Conservation (phyloP, 30 jellyfish, hydroid and myxozoan genomes). For the Aurelia coerulea region DNA sequence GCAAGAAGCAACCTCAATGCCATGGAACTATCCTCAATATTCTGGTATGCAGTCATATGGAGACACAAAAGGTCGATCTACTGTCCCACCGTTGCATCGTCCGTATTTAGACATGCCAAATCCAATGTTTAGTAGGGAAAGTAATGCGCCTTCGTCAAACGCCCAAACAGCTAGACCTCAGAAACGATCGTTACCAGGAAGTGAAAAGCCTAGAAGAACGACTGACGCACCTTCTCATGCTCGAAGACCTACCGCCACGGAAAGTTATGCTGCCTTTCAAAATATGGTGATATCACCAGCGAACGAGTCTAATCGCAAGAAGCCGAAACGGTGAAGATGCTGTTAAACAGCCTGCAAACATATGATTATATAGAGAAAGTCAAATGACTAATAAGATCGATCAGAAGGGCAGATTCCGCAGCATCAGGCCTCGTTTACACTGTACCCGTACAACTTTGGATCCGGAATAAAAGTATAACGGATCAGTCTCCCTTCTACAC, state of each 20-base stretch:
- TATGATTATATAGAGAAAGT: too few relatives aligned
- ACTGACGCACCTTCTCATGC: conserved; percentile 3
- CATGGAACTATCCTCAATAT: conserved; percentile 41
- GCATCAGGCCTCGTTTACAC: too few relatives aligned
- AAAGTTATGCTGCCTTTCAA: conserved; percentile 75
- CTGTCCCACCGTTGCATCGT: conserved; percentile 19
- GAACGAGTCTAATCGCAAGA: conserved; percentile 7
- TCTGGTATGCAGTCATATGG: conserved; percentile 17
- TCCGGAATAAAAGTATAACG: too few relatives aligned
- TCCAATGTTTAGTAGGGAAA: not conserved
- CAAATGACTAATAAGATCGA: too few relatives aligned
- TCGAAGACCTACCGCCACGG: conserved; percentile 41
- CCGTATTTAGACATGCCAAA: conserved; percentile 13
- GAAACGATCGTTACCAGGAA: conserved; percentile 2
- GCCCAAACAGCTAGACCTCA: not conserved
- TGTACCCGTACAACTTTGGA: too few relatives aligned
- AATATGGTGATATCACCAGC: conserved; percentile 65
- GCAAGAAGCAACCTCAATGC: conserved; percentile 24
- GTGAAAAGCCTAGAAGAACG: conserved; percentile 7
- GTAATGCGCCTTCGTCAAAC: not conserved
- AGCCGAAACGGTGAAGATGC: conserved; percentile 11
- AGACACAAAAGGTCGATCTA: conserved; percentile 6
- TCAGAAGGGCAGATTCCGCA: too few relatives aligned
- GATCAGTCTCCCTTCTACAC: too few relatives aligned
- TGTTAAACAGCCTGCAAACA: not conserved